Conservation (phyloP, 2,113 vertebrate species). For the Sphaerodactylus townsendi region DNA sequence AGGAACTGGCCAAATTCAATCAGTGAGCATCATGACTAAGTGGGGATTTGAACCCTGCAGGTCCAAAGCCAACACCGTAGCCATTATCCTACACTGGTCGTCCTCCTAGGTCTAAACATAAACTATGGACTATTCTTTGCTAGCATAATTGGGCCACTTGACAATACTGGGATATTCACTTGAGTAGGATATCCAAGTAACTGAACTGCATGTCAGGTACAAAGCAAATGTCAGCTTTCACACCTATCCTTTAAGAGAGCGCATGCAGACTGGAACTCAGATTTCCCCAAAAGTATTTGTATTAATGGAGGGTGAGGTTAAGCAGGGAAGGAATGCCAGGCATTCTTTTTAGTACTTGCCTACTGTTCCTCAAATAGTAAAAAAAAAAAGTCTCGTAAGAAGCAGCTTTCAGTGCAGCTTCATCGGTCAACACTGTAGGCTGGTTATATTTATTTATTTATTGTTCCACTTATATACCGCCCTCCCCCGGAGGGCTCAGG, state of each 20-base stretch:
- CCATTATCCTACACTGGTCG: accelerated
- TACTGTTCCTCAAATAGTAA: not conserved
- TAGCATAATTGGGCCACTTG: not conserved
- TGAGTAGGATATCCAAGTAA: not conserved
- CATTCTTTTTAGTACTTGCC: not conserved
- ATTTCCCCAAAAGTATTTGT: too few species aligned
- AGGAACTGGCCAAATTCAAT: too few species aligned
- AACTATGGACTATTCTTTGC: not conserved
- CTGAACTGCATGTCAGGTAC: not conserved
- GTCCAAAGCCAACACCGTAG: not conserved
- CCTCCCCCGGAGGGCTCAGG: too few species aligned
- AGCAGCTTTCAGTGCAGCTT: not conserved
- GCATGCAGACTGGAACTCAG: too few species aligned
- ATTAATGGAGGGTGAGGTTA: too few species aligned
- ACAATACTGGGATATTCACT: not conserved
- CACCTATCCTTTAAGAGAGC: too few species aligned
- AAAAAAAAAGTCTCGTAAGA: not conserved
- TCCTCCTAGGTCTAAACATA: accelerated
- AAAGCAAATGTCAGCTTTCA: too few species aligned
- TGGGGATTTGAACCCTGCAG: not conserved
- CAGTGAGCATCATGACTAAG: accelerated
- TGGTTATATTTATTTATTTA: not conserved
- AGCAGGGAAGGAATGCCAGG: too few species aligned
- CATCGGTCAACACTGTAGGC: not conserved
- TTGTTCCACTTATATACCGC: too few species aligned